phyloP scores from a whole-genome alignment of 2,113 vertebrate species.

The Aegithalos caudatus region DNA sequence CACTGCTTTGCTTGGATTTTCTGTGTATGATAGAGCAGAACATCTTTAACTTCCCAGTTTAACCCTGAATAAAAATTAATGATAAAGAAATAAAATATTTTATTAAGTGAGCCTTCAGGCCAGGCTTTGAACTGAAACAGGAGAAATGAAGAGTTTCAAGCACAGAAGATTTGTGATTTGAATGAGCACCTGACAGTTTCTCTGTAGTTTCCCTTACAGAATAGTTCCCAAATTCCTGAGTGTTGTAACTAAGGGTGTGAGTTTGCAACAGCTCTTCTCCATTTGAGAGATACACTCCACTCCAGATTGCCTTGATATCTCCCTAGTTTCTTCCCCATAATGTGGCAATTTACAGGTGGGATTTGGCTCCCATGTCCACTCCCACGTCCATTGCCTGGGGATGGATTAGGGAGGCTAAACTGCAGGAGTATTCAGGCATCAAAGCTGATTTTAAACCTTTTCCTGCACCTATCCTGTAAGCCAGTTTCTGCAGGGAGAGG shows the following conservation, averaged over 20 bases:
- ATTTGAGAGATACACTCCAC: not conserved
- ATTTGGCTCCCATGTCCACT: not conserved
- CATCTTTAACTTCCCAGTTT: not conserved
- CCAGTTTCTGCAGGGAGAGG: not conserved
- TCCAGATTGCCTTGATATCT: not conserved
- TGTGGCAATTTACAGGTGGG: not conserved
- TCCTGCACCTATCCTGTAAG: not conserved
- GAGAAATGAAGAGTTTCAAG: not conserved
- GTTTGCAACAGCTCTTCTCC: not conserved
- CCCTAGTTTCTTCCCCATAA: not conserved
- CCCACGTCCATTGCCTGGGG: not conserved
- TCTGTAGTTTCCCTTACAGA: not conserved
- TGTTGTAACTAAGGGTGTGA: not conserved
- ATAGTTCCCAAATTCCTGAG: not conserved
- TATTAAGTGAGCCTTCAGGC: not conserved
- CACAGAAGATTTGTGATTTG: not conserved
- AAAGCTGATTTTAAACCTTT: not conserved
- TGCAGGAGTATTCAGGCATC: not conserved
- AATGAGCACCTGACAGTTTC: not conserved
- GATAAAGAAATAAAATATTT: not conserved
- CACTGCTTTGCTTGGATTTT: not conserved
- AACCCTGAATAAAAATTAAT: not conserved
- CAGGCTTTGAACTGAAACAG: not conserved
- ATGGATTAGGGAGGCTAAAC: not conserved
- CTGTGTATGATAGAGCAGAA: not conserved